These are phyloP conservation scores for Diorhabda sublineata DNA, from an alignment of 1,140 invertebrate species.

Conservation along the genomic window DNA sequence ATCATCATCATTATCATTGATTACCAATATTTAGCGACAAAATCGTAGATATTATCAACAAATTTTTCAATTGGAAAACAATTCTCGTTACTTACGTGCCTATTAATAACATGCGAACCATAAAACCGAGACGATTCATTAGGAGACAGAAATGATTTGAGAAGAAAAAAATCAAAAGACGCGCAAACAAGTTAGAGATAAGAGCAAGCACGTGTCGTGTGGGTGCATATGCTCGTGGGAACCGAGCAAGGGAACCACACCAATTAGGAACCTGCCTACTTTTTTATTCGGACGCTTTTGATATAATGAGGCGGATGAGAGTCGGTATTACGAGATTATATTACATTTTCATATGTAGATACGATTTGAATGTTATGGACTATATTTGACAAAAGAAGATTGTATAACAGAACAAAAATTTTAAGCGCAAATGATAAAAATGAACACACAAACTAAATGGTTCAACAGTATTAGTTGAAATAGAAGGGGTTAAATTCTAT, in stretches of 20 bases:
- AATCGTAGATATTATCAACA: too few relatives aligned
- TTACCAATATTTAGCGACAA: too few relatives aligned
- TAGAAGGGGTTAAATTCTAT: too few relatives aligned
- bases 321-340: not conserved
- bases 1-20: too few relatives aligned
- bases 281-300: constrained; percentile 14
- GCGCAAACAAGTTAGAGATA: constrained; percentile 13
- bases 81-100: too few relatives aligned
- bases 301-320: constrained; percentile 9
- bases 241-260: constrained; percentile 22
- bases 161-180: constrained; percentile 1
- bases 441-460: too few relatives aligned
- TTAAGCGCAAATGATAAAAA: too few relatives aligned
- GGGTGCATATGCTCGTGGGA: constrained; percentile 19
- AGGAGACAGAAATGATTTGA: not conserved
- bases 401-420: too few relatives aligned
- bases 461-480: too few relatives aligned
- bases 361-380: too few relatives aligned
- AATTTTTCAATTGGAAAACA: too few relatives aligned
- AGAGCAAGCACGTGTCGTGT: constrained; percentile 21
- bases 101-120: not conserved
- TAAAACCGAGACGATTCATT: constrained; percentile 2
- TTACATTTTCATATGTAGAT: constrained; percentile 4
- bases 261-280: constrained; percentile 21
- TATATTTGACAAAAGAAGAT: too few relatives aligned